Percentiles rank a stretch among this genome's conserved stretches.
Evolutionary conservation across 2,113 vertebrate genomes (phyloP).

Genomic region (Malurus melanocephalus): DNA sequence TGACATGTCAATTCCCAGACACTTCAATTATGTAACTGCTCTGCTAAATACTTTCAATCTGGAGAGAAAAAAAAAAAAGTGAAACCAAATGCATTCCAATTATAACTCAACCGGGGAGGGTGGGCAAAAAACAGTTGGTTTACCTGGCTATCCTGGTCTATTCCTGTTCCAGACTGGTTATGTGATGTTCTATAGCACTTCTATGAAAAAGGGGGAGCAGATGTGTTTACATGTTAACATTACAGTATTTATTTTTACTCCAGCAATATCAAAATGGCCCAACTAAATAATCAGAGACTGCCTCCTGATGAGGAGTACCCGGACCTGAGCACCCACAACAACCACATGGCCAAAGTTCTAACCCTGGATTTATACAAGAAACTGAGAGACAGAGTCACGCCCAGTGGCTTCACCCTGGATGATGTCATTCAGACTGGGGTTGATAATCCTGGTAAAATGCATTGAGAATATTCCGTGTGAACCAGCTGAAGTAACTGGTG

Average conservation of each 20-base stretch:
- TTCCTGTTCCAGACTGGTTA: background rate
- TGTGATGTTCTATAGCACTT: slow-evolving; percentile 45
- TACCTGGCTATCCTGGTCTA: background rate
- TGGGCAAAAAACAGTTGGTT: background rate
- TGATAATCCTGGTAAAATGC: slow-evolving; percentile 84
- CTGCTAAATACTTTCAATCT: slow-evolving; percentile 59
- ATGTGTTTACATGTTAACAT: slow-evolving; percentile 57
- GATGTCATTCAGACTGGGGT: slow-evolving; percentile 82
- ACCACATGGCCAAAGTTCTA: slow-evolving; percentile 79
- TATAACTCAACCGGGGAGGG: background rate
- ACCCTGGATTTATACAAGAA: slow-evolving; percentile 73
- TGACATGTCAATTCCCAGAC: background rate
- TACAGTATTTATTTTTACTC: slow-evolving; percentile 71
- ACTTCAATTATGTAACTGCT: slow-evolving; percentile 53
- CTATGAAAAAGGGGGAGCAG: slow-evolving; percentile 60
- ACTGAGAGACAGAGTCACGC: slow-evolving; percentile 68
- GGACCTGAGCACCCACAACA: slow-evolving; percentile 76
- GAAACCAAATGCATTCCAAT: slow-evolving; percentile 4
- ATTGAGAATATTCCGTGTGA: slow-evolving; percentile 34
- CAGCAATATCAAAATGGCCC: slow-evolving; percentile 68
- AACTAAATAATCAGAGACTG: slow-evolving; percentile 70
- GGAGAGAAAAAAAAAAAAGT: background rate
- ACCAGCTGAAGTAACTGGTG: slow-evolving; percentile 45
- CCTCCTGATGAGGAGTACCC: slow-evolving; percentile 74
- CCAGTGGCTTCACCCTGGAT: slow-evolving; percentile 79